Conservation (phyloP, 2,113 vertebrate species). For the Phasianus colchicus region DNA sequence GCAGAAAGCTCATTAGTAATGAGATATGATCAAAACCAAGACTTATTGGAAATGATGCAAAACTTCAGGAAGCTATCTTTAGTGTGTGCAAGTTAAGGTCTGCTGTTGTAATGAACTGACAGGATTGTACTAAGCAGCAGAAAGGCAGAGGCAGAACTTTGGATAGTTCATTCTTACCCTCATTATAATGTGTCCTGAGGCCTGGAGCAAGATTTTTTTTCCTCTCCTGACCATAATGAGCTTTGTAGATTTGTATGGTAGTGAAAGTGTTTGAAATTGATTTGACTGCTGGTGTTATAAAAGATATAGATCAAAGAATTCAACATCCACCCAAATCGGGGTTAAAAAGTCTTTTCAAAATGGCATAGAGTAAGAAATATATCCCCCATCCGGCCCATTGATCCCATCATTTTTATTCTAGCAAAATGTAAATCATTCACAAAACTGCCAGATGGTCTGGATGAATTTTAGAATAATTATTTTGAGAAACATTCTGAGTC, state of each 20-base stretch:
- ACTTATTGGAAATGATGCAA: slow-evolving; percentile 27
- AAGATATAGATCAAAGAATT: slow-evolving; percentile 72
- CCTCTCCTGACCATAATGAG: slow-evolving; percentile 40
- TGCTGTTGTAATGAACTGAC: slow-evolving; percentile 27
- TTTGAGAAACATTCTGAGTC: slow-evolving; percentile 56
- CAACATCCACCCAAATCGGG: slow-evolving; percentile 22
- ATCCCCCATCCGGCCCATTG: neutral
- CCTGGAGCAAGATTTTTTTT: slow-evolving; percentile 49
- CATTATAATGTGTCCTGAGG: slow-evolving; percentile 78
- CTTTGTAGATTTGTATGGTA: slow-evolving; percentile 75
- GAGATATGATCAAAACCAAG: slow-evolving; percentile 19
- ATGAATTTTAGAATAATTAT: slow-evolving; percentile 44
- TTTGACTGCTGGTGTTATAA: slow-evolving; percentile 71
- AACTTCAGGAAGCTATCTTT: slow-evolving; percentile 59
- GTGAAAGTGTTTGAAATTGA: slow-evolving; percentile 77
- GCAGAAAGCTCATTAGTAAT: neutral
- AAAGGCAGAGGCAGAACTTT: slow-evolving; percentile 14
- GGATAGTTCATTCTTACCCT: slow-evolving; percentile 31
- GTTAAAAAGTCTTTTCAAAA: slow-evolving; percentile 17
- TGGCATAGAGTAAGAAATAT: slow-evolving; percentile 15
- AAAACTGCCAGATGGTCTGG: slow-evolving; percentile 51
- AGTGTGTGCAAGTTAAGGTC: slow-evolving; percentile 22
- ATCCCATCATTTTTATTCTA: slow-evolving; percentile 18
- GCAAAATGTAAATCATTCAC: slow-evolving; percentile 35
- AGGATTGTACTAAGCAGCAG: neutral